Evolutionary conservation across 35 echinoderm and acorn worm genomes (phyloP).

Genomic region (Apostichopus japonicus): DNA sequence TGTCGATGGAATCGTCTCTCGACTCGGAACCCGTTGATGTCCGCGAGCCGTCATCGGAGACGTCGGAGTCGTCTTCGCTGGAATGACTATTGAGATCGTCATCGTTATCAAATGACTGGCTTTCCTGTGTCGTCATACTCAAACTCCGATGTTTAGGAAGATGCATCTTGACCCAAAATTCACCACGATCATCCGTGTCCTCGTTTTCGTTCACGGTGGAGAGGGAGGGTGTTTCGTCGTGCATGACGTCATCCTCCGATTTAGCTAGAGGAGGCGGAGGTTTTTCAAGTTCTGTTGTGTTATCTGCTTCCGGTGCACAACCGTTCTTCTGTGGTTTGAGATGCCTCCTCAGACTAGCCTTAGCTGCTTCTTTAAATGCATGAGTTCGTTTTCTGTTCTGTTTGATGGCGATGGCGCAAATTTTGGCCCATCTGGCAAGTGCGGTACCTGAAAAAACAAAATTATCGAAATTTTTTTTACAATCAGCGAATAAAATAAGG

Average conservation of each 20-base stretch:
- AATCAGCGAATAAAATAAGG: neutral
- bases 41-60: neutral
- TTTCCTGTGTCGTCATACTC: constrained; percentile 47
- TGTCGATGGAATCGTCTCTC: constrained; percentile 25
- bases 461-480: neutral
- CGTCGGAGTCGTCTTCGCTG: constrained; percentile 9
- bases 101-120: constrained; percentile 45
- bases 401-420: constrained; percentile 60
- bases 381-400: constrained; percentile 32
- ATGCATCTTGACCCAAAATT: constrained; percentile 59
- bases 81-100: constrained; percentile 21
- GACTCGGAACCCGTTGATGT: constrained; percentile 7
- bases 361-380: constrained; percentile 54
- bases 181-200: neutral
- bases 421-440: constrained; percentile 61
- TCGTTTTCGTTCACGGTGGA: constrained; percentile 20
- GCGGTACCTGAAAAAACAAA: constrained; percentile 39
- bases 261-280: neutral
- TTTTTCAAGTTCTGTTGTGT: neutral
- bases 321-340: constrained; percentile 43
- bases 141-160: constrained; percentile 24
- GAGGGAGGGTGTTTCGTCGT: neutral
- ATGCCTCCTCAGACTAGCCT: constrained; percentile 53
- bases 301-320: neutral
- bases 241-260: neutral